Base-by-base conservation (phyloP, 30 jellyfish, hydroid and myxozoan species). In the Aurelia aurita complex sp. Pacific region DNA sequence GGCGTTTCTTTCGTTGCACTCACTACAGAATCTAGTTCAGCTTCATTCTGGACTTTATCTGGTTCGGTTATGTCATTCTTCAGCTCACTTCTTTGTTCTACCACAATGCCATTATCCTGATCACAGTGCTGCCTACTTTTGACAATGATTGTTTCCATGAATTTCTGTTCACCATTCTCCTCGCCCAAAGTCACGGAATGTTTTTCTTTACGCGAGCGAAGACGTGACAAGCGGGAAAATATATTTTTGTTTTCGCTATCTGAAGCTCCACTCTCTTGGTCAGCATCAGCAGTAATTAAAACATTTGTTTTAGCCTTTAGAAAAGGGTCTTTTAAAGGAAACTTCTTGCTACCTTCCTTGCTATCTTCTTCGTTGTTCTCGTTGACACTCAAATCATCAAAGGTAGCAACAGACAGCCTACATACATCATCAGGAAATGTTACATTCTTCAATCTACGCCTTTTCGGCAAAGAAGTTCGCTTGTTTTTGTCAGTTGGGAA, bases 371-470 rank as follows among this genome's bases (percentile, higher is more conserved):
- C 72, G 15, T 63, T 29, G 13, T 63, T 18, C 23, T n/a, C 72
- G 35, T 63, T 63, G 35, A 8, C 72, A 63, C 29, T n/a, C 79
- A 33, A 5, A 36, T 71, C 35, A 12, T 51, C 81, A 51, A 15
- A 29, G 10, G 57, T 68, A 16, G 78, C 72, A 51, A 5, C 46
- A 12, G 85, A n/a, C 15, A 8, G 51, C 60, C 18, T 16, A 57
- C 34, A 34, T 38, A 5, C 72, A 74, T n/a, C 54, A 1, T 33
- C 23, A 10, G 72, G 17, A 50, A 32, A 70, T 11, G 89, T 61
- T 33, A 81, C 90, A 54, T 81, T 81, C 67, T 81, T 81, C 42
- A 81, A 16, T 60, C 90, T 50, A 17, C 90, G 36, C 60, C 61
- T 81, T 57, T 65, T 81, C 2, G 90, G 18, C 79, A 64, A 14